Evolutionary conservation across 2,888 invertebrate species (phyloP).

Genomic region (Eupithecia subfuscata): DNA sequence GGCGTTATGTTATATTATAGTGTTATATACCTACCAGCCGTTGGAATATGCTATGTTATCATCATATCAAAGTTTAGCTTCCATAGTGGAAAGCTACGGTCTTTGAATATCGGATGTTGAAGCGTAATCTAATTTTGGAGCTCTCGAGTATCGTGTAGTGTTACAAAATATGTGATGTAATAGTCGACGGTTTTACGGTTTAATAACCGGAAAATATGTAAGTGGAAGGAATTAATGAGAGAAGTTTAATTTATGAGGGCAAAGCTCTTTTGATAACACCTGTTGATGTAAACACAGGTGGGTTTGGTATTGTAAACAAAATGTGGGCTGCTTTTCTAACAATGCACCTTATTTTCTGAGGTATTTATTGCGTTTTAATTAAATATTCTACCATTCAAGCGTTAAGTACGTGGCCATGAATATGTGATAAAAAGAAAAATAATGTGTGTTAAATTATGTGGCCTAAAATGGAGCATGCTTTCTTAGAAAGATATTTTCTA

Average conservation of each 20-base stretch:
- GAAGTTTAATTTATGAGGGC: constrained; percentile 30
- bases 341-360: neutral
- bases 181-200: constrained; percentile 60
- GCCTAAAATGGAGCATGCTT: neutral
- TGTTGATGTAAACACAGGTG: constrained; percentile 37
- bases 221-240: constrained; percentile 45
- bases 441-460: neutral
- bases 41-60: neutral
- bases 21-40: constrained; percentile 2
- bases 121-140: constrained; percentile 69
- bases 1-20: neutral
- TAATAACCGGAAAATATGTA: constrained; percentile 57
- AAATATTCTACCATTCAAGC: neutral
- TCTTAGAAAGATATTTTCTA: neutral
- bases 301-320: constrained; percentile 36
- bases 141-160: constrained; percentile 69
- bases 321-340: constrained; percentile 1
- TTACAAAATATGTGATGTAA: constrained; percentile 79
- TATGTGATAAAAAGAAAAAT: neutral
- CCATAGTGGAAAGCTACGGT: neutral
- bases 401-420: neutral
- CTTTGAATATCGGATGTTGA: constrained; percentile 47
- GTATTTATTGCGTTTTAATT: neutral
- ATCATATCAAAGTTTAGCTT: neutral
- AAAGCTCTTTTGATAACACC: constrained; percentile 16